These are phyloP conservation scores for Propsilocerus akamusi DNA, from an alignment of 1,140 invertebrate genomes.

Conservation along the genomic window DNA sequence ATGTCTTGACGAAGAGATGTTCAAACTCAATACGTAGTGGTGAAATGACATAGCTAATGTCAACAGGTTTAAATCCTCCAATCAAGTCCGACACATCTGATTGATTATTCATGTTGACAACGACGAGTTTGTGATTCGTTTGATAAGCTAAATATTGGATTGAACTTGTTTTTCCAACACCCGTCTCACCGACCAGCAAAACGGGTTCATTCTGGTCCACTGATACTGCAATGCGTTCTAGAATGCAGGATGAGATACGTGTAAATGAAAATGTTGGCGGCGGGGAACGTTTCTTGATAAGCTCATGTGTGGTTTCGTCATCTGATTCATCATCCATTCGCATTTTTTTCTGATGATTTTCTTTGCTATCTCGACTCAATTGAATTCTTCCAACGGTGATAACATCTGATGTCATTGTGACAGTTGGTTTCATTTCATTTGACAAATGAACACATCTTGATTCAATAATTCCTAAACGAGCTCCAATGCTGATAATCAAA, in stretches of 20 bases:
- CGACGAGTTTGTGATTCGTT: conserved; percentile 65
- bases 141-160: conserved; percentile 82
- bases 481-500: conserved; percentile 53
- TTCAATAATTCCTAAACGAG: conserved; percentile 65
- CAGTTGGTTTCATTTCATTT: conserved; percentile 55
- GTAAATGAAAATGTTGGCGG: conserved; percentile 60
- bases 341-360: neutral
- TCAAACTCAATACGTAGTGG: conserved; percentile 74
- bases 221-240: conserved; percentile 75
- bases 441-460: conserved; percentile 68
- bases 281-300: conserved; percentile 8
- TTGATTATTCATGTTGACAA: conserved; percentile 99
- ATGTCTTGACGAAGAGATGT: conserved; percentile 57
- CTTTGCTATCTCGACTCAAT: conserved; percentile 18
- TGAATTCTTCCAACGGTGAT: conserved; percentile 36
- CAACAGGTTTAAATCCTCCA: conserved; percentile 93
- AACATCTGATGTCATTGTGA: conserved; percentile 28
- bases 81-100: conserved; percentile 91
- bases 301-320: neutral
- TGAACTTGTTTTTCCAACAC: conserved; percentile 94
- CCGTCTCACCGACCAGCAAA: conserved; percentile 92
- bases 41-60: conserved; percentile 63
- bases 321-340: neutral
- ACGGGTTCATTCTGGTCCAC: conserved; percentile 75
- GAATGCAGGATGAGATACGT: conserved; percentile 50